Conservation (phyloP, 2,113 vertebrate genomes). For the Meriones unguiculatus region DNA sequence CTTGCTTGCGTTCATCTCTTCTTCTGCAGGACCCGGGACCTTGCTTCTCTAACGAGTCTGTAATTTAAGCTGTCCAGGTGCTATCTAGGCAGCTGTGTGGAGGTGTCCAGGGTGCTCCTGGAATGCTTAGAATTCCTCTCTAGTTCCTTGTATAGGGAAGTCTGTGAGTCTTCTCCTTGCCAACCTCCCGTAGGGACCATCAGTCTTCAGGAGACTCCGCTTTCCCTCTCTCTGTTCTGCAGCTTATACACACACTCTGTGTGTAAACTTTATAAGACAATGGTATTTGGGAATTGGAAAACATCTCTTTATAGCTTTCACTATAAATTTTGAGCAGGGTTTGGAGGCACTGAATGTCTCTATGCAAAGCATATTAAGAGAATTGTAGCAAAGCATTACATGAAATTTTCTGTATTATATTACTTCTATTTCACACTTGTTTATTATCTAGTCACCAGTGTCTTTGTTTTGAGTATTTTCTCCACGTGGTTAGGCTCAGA, state of each 20-base stretch:
- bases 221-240: conserved; percentile 36
- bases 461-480: conserved; percentile 41
- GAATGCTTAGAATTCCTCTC: conserved; percentile 37
- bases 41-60: not conserved
- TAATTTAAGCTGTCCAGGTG: conserved; percentile 9
- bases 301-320: not conserved
- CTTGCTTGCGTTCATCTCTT: not conserved
- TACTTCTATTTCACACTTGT: not conserved
- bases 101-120: not conserved
- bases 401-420: conserved; percentile 30
- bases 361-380: conserved; percentile 21
- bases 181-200: not conserved
- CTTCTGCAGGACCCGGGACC: not conserved
- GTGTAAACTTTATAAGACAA: not conserved
- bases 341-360: conserved; percentile 12
- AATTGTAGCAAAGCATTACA: conserved; percentile 39
- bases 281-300: conserved; percentile 25
- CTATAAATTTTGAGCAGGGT: conserved; percentile 15
- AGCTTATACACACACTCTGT: not conserved
- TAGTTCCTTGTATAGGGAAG: not conserved
- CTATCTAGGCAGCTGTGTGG: not conserved
- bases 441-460: conserved; percentile 16
- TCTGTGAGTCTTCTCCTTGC: not conserved
- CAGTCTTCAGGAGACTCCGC: not conserved
- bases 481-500: conserved; percentile 49